These are phyloP conservation scores for Apomyelois bistriatella DNA, from an alignment of 2,888 invertebrate genomes.

Conservation along the genomic window DNA sequence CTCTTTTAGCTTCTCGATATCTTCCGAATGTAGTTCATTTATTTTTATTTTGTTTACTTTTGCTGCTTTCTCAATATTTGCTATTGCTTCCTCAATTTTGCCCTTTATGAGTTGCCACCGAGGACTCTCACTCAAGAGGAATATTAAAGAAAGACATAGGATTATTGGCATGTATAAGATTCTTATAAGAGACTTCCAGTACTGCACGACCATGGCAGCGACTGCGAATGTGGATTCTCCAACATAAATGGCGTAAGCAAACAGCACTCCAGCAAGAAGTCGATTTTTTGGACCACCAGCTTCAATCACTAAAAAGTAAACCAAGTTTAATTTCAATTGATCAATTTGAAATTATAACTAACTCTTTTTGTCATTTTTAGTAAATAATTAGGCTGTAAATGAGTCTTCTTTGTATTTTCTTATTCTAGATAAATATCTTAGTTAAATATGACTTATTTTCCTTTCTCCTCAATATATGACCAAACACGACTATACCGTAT, in stretches of 20 bases:
- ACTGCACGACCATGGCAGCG: slow-evolving; percentile 53
- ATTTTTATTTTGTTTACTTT: slow-evolving; percentile 49
- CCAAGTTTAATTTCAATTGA: too few relatives aligned
- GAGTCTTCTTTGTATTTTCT: too few relatives aligned
- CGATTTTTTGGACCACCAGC: slow-evolving; percentile 49
- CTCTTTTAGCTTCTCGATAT: slow-evolving; percentile 40
- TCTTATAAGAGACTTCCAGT: slow-evolving; percentile 55
- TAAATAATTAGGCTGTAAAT: too few relatives aligned
- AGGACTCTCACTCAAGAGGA: slow-evolving; percentile 53
- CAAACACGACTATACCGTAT: too few relatives aligned
- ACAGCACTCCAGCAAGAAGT: slow-evolving; percentile 51
- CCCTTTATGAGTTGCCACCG: slow-evolving; percentile 61
- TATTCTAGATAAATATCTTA: too few relatives aligned
- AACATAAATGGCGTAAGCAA: slow-evolving; percentile 52
- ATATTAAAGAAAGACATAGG: slow-evolving; percentile 43
- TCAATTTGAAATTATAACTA: too few relatives aligned
- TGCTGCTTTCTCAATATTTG: slow-evolving; percentile 41
- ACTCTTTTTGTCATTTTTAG: too few relatives aligned
- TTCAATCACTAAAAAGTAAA: slow-evolving; percentile 53
- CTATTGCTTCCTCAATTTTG: slow-evolving; percentile 48
- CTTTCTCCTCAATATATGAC: too few relatives aligned
- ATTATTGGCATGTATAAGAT: slow-evolving; percentile 56
- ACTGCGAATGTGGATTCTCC: slow-evolving; percentile 55
- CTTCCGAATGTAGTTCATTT: slow-evolving; percentile 41
- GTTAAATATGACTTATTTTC: too few relatives aligned